These are phyloP conservation scores for Leptosomus discolor DNA, from an alignment of 2,113 vertebrate species.

Conservation along the genomic window DNA sequence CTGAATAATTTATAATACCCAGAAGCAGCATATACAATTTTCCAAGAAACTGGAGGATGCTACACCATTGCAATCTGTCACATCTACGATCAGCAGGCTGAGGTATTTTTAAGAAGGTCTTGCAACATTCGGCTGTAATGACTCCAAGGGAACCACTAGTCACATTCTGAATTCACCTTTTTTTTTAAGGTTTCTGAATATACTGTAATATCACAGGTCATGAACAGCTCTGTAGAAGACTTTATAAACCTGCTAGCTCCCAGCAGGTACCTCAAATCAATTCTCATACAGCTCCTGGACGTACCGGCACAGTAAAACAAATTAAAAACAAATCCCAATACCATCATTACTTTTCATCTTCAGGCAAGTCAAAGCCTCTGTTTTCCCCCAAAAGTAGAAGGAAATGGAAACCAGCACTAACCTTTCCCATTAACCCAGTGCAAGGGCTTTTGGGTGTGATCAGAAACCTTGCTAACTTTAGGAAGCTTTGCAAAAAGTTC, in stretches of 20 bases:
- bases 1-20: not conserved
- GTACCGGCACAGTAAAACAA: not conserved
- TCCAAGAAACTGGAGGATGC: not conserved
- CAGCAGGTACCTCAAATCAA: not conserved
- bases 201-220: not conserved
- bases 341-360: constrained; percentile 16
- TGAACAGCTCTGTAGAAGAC: not conserved
- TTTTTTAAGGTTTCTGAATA: not conserved
- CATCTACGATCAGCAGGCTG: not conserved
- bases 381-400: not conserved
- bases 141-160: not conserved
- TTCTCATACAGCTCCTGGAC: not conserved
- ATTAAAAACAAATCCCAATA: constrained; percentile 27
- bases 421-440: not conserved
- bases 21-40: not conserved
- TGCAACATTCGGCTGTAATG: not conserved
- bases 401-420: constrained; percentile 10
- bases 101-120: not conserved
- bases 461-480: constrained; percentile 1
- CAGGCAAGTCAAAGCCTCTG: not conserved
- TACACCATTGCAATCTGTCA: not conserved
- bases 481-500: not conserved
- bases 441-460: not conserved
- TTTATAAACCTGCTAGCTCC: not conserved
- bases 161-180: not conserved